Base-by-base conservation (phyloP, 2,888 invertebrate species). In the Agonopterix heracliana region DNA sequence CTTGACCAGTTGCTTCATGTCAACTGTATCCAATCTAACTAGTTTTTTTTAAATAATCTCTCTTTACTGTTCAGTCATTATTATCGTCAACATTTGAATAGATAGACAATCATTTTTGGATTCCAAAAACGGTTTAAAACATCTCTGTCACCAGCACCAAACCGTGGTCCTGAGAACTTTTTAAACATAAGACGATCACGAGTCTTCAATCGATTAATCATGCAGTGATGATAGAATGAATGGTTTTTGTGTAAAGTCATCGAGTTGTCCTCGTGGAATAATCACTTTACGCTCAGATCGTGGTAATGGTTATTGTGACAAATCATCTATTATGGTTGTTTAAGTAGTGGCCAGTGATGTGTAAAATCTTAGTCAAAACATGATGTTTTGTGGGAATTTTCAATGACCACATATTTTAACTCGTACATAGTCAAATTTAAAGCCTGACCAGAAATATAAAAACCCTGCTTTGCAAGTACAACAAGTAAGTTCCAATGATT, bases 151-250 rank as follows among this genome's bases (percentile, higher is more conserved):
- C 26, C 26, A 26, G 26, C 26, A n/a, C 38, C 38, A n/a, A 9
- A 38, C 10, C n/a, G 38, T 38, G 38, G 38, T 53, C 56, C 54
- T 56, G 59, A 55, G 59, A 60, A 55, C 47, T 49, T 54, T 44
- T 13, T 43, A 41, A 50, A 44, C 14, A 47, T 36, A 43, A 45
- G 42, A 54, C 60, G 64, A 65, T 66, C 62, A 56, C 56, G 61
- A 68, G 61, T 61, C 59, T 59, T 61, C 65, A 64, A 69, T 69
- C 71, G 63, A 76, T 78, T 76, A 74, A 76, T 78, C 75, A 73
- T 59, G 68, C 59, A 53, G 54, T 62, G 62, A 59, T 59, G 55
- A 64, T 61, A 60, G 46, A 48, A 54, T 54, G 52, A 59, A 65
- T 55, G 52, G 48, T 49, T 55, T 61, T 77, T 71, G 62, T 76